phyloP scores from a whole-genome alignment of 2,113 vertebrate genomes.

The Phyllopteryx taeniolatus region DNA sequence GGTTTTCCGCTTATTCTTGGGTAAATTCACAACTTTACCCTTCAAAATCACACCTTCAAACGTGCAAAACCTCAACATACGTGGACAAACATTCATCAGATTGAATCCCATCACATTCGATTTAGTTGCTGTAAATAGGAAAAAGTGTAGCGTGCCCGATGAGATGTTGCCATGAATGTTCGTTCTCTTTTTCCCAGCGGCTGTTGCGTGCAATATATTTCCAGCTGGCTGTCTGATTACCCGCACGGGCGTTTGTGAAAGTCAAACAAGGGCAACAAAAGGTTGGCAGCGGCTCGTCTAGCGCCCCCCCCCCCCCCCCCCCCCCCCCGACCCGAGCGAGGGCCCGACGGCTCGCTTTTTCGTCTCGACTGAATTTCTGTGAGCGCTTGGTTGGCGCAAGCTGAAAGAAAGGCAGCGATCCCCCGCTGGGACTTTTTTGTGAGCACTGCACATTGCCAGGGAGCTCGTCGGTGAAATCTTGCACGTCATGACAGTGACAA shows the following conservation, averaged over 20 bases:
- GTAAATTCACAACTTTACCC: constrained; percentile 27
- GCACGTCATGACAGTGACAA: background rate
- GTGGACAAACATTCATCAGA: too few relatives aligned
- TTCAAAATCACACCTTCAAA: constrained; percentile 14
- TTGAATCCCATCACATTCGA: too few relatives aligned
- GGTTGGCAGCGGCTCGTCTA: constrained; percentile 45
- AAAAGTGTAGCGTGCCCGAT: too few relatives aligned
- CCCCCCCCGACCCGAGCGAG: constrained; percentile 52
- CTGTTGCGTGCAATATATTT: constrained; percentile 68
- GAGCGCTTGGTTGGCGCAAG: constrained; percentile 89
- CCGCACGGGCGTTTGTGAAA: constrained; percentile 61
- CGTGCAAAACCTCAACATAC: too few relatives aligned
- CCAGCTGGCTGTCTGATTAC: constrained; percentile 52
- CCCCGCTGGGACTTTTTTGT: constrained; percentile 17
- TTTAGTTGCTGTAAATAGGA: too few relatives aligned
- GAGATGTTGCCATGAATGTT: background rate
- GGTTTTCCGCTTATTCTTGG: background rate
- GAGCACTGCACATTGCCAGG: constrained; percentile 42
- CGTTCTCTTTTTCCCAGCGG: constrained; percentile 41
- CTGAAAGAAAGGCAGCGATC: constrained; percentile 43
- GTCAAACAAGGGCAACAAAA: constrained; percentile 64
- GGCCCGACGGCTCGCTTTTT: too few relatives aligned
- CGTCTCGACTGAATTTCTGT: constrained; percentile 74
- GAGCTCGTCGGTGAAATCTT: constrained; percentile 35
- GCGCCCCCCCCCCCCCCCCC: constrained; percentile 32